Conservation (phyloP, 2,888 invertebrate species). For the Adineta ricciae region DNA sequence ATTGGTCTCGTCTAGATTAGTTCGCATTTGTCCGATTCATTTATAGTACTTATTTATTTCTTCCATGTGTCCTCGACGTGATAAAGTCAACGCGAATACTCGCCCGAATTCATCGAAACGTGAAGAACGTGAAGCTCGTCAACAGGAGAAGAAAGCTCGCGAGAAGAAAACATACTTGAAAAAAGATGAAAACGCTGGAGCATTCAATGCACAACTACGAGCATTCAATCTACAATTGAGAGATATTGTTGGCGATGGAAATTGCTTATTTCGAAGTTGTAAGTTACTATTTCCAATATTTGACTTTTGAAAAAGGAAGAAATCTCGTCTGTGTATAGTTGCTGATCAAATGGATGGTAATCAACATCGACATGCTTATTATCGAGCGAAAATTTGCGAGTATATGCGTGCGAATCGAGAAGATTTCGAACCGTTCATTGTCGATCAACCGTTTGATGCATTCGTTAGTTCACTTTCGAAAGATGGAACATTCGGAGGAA, state of each 20-base stretch:
- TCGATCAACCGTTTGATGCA: conserved; percentile 41
- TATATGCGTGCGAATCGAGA: conserved; percentile 50
- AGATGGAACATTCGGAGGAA: conserved; percentile 54
- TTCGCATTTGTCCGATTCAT: too few species aligned
- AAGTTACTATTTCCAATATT: not conserved
- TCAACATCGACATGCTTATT: conserved; percentile 49
- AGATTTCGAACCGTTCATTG: conserved; percentile 54
- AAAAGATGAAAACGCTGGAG: conserved; percentile 11
- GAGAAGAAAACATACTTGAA: not conserved
- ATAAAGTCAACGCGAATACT: not conserved
- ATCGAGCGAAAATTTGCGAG: conserved; percentile 50
- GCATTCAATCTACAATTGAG: conserved; percentile 50
- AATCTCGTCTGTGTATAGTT: conserved; percentile 36
- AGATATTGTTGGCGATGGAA: conserved; percentile 47
- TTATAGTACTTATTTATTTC: not conserved
- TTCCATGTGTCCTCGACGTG: not conserved
- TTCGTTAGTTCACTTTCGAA: conserved; percentile 46
- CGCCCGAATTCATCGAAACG: not conserved
- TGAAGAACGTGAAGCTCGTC: not conserved
- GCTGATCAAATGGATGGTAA: conserved; percentile 54
- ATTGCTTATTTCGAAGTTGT: conserved; percentile 53
- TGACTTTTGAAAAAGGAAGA: not conserved
- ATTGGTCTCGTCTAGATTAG: too few species aligned
- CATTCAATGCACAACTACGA: conserved; percentile 47
- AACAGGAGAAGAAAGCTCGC: not conserved